phyloP scores from a whole-genome alignment of 2,113 vertebrate genomes.

The Cyprinodon variegatus region DNA sequence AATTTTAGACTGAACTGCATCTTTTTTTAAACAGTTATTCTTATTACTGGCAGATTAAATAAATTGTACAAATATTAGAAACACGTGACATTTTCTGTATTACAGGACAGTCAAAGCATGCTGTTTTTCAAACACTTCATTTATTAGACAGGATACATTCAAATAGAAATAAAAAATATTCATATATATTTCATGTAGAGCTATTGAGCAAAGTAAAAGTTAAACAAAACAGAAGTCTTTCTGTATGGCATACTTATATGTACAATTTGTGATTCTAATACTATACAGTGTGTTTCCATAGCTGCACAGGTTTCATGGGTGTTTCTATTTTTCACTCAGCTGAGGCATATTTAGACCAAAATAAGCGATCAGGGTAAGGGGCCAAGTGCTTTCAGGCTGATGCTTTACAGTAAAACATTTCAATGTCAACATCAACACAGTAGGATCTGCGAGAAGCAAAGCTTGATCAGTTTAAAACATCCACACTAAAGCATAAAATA shows the following conservation, averaged over 20 bases:
- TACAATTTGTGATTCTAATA: conserved; percentile 81
- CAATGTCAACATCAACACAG: conserved; percentile 65
- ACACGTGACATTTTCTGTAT: too few species aligned
- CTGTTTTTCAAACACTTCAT: conserved; percentile 71
- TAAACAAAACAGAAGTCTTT: conserved; percentile 77
- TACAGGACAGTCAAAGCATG: neutral
- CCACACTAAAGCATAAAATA: conserved; percentile 61
- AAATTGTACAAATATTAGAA: too few species aligned
- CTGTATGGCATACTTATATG: conserved; percentile 79
- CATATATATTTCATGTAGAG: conserved; percentile 68
- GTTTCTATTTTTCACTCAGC: conserved; percentile 76
- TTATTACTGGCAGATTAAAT: too few species aligned
- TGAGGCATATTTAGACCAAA: conserved; percentile 74
- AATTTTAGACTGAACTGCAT: too few species aligned
- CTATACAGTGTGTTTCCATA: conserved; percentile 81
- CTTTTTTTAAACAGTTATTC: too few species aligned
- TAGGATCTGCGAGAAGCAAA: conserved; percentile 72
- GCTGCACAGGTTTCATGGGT: conserved; percentile 75
- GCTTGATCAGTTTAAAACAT: conserved; percentile 59
- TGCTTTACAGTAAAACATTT: conserved; percentile 65
- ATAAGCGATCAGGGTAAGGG: conserved; percentile 52
- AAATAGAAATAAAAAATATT: conserved; percentile 69
- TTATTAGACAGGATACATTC: conserved; percentile 78
- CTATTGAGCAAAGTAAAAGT: conserved; percentile 74
- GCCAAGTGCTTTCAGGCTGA: conserved; percentile 70